A percentile compares a stretch with the other conserved stretches of the same genome.
Conservation (phyloP, 2,113 vertebrate species). For the Charadrius vociferus region DNA sequence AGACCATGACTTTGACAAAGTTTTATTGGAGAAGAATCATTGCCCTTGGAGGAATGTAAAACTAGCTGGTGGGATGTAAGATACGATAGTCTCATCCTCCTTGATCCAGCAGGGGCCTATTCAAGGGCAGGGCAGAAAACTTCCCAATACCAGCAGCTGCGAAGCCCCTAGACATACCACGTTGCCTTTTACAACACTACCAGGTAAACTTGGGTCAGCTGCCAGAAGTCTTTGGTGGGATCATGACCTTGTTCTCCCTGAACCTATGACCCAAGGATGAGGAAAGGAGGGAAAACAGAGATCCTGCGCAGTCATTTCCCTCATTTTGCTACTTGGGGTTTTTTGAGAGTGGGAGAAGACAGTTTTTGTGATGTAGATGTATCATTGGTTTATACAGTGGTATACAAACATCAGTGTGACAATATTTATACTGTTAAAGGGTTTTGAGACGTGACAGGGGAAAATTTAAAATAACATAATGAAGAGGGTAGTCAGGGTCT, state of each 20-base stretch:
- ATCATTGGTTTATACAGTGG: not conserved
- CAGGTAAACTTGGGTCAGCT: not conserved
- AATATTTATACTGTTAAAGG: not conserved
- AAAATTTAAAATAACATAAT: not conserved
- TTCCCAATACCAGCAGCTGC: not conserved
- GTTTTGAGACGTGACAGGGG: not conserved
- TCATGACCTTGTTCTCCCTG: not conserved
- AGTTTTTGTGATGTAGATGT: not conserved
- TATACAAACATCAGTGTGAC: not conserved
- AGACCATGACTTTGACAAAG: not conserved
- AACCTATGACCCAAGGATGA: not conserved
- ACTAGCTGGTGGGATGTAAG: not conserved
- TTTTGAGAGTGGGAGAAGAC: not conserved
- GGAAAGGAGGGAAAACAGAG: not conserved
- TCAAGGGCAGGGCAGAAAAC: not conserved
- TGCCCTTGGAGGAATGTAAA: not conserved
- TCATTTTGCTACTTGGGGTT: accelerated
- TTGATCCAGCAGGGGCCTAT: not conserved
- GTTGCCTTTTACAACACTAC: not conserved
- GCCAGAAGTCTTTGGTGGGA: not conserved
- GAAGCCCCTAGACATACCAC: not conserved
- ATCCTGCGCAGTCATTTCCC: not conserved
- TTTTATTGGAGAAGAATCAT: not conserved
- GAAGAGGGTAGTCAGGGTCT: not conserved
- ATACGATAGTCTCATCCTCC: not conserved